Evolutionary conservation across 2,797 vertebrate species (phyloP), one percentile per base, ranked within the genome.

Genomic region (Gymnothorax javanicus): DNA sequence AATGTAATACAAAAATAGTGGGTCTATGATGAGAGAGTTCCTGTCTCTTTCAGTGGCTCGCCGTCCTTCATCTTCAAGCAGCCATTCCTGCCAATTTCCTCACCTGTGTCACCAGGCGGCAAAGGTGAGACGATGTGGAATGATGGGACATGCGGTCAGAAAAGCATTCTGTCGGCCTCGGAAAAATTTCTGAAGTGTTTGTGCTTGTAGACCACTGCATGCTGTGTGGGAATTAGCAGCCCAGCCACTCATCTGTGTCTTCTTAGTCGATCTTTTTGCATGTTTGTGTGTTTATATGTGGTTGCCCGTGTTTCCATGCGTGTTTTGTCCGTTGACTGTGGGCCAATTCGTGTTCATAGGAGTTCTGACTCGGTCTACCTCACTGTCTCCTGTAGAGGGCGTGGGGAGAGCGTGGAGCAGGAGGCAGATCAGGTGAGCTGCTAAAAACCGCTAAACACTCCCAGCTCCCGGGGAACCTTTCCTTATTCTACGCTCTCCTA

Each of bases 1-100:
- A 71, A 71, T 71, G 12, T 8, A 71, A 71, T 27, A 13, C 1
- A 27, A 33, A 71, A 27, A 71, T n/a, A n/a, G 69, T 52, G 7
- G 43, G 33, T 77, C 13, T 77, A 4, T 75, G 52, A 77, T 52
- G 17, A 27, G 73, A 15, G 4, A 54, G 77, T 6, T 2, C 52
- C 56, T 75, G 13, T 87, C 54, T 91, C 56, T 94, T 89, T 58
- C 91, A 97, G 96, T 60, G 93, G 96, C 85, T 96, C 96, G 79
- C 97, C 97, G 0, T 95, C 96, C 52, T 95, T 94, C 77, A 95
- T 94, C 92, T 96, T 98, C 90, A 97, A 96, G 90, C 97, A 97
- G 85, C 96, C 97, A 0, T 95, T 97, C 79, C 92, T 97, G 84
- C 95, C 97, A 57, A 92, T 96, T 17, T 94, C 95, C 0, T 95